Base-by-base conservation (phyloP, 2,113 vertebrate genomes). In the Cisticola juncidis region DNA sequence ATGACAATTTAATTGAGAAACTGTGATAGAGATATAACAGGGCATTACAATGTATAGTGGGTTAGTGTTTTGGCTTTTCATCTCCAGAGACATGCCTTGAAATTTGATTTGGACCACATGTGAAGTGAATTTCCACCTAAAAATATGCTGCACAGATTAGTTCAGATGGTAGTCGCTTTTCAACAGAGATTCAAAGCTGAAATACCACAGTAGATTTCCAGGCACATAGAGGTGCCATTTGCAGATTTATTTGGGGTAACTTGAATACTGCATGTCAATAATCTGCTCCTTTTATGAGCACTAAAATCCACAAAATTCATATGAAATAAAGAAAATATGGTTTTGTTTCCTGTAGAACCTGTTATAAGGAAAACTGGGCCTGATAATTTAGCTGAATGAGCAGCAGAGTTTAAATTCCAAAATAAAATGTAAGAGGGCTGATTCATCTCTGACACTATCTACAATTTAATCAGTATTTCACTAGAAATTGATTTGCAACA, bases 1-100 rank as follows among this genome's bases (percentile, higher is more conserved):
- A 90, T 53, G 47, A 40, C 64, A 92, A 95, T 88, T 96, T 97
- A 91, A 94, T 40, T 94, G 86, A 94, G 73, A 96, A 96, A 93
- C 31, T 80, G 81, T 81, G 54, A 79, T 35, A 92, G 69, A 93
- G 95, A 93, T 92, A 68, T 88, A 90, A 22, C 96, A 94, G 57
- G 72, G 33, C 3, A 25, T 53, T 94, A 58, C 38, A 36, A 22
- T 25, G 7, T 64, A 48, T 25, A 57, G 54, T 58, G 64, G 25
- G 70, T 87, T 95, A 91, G 87, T 85, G 35, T 31, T 74, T 33
- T 69, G 68, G 8, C 10, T 95, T 96, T 95, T 94, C 35, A 72
- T 88, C 62, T 95, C 77, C 80, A 66, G 57, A 80, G 51, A 5
- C 20, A 26, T 40, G 47, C 8, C 42, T 88, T 95, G 66, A 93